Base-by-base conservation (phyloP, 2,888 invertebrate species). In the Nowickia ferox region DNA sequence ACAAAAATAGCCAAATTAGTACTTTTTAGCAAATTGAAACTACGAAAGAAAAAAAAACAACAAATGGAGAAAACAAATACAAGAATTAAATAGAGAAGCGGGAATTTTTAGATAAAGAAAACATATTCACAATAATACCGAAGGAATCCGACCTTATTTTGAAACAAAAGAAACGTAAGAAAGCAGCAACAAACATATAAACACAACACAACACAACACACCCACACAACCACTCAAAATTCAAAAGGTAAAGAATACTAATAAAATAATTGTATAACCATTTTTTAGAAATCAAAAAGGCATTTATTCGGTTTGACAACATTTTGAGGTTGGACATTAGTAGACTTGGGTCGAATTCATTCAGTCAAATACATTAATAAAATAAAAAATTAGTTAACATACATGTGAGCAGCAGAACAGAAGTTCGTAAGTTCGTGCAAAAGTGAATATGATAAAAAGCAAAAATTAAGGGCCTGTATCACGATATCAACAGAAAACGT, bases 1-100 rank as follows among this genome's bases (percentile, higher is more conserved):
- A n/a, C n/a, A 46, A 78, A 75, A 82, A 74, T 51, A 86, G 82
- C 86, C 86, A 86, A 86, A 86, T 79, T 86, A 86, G 75, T 86
- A 79, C n/a, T 83, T 83, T 86, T 86, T 86, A 83, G 71, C 76
- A 30, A 69, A 61, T 53, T 53, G 11, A 17, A 71, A 51, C n/a
- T 63, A 71, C 51, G 8, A 59, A 63, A 15, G 19, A 77, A 57
- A 65, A 9, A 55, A 44, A 55, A 63, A 53, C 15, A 40, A 63
- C 9, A 40, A 72, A 57, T 11, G 55, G 48, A 53, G 9, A 69
- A 40, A 17, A 19, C 44, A 48, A n/a, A 53, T 13, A 59, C 11
- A 74, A 65, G 30, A 22, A 44, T 68, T 66, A 53, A 63, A 17
- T 42, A 81, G 11, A 44, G 46, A 59, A 55, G 30, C 44, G 75